phyloP scores from a whole-genome alignment of 2,797 vertebrate species.

The Gadopsis marmoratus region DNA sequence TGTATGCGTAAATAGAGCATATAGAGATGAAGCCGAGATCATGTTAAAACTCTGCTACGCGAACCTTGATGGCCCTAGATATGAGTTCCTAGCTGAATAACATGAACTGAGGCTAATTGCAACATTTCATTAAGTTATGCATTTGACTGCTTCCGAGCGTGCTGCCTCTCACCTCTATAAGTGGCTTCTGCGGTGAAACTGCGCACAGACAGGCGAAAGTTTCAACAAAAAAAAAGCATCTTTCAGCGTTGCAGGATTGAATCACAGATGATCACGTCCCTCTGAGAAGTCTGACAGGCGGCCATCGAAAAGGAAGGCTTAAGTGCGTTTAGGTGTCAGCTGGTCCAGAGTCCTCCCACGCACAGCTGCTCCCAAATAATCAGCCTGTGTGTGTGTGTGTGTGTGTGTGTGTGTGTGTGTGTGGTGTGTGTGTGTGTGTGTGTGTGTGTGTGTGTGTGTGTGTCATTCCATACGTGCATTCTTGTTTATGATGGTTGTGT shows the following conservation, averaged over 20 bases:
- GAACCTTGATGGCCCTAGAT: not conserved
- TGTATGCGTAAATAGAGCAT: not conserved
- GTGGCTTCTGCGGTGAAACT: not conserved
- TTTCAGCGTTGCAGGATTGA: conserved; percentile 14
- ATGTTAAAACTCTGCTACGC: not conserved
- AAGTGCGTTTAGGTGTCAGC: conserved; percentile 60
- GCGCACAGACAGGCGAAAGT: not conserved
- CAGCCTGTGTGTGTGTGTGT: conserved; percentile 26
- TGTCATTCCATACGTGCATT: no score
- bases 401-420: no score
- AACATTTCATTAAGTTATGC: not conserved
- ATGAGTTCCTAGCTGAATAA: not conserved
- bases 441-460: no score
- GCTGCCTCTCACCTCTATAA: conserved; percentile 4
- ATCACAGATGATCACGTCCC: conserved; percentile 1
- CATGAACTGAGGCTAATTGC: not conserved
- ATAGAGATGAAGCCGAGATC: no score
- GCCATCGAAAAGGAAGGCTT: conserved; percentile 32
- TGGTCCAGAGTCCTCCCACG: conserved; percentile 75
- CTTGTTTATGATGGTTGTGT: not conserved
- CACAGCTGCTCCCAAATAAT: conserved; percentile 77
- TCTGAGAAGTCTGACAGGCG: not conserved
- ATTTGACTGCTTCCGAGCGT: not conserved
- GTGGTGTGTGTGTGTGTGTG: no score
- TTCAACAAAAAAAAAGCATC: not conserved